Percentiles rank a stretch among this genome's conserved stretches.
Evolutionary conservation across 2,888 invertebrate genomes (phyloP).

Genomic region (Mantis religiosa): DNA sequence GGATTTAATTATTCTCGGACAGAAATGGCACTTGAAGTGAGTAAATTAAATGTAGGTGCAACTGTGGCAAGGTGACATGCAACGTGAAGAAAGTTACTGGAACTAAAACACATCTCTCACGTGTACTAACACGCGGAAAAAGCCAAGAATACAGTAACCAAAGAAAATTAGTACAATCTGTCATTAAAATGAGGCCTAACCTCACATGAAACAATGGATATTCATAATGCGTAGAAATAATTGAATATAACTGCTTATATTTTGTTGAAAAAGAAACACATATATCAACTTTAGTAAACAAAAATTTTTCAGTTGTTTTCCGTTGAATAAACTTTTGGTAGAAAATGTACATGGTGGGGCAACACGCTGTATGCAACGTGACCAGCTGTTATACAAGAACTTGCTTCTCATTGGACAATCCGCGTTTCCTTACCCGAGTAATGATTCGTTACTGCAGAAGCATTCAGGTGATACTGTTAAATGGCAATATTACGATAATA

Average conservation of each 20-base stretch:
- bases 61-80: background rate
- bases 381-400: background rate
- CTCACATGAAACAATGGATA: background rate
- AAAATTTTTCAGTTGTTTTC: background rate
- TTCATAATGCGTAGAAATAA: background rate
- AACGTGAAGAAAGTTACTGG: background rate
- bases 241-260: background rate
- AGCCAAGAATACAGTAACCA: background rate
- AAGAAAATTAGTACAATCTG: background rate
- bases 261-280: background rate
- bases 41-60: background rate
- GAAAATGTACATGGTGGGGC: background rate
- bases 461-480: background rate
- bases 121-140: background rate
- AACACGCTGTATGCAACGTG: conserved; percentile 17
- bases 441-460: background rate
- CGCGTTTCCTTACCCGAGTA: background rate
- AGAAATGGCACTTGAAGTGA: too few species aligned
- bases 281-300: background rate
- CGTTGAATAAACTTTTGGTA: background rate
- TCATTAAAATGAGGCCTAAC: background rate
- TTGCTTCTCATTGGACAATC: background rate
- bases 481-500: background rate
- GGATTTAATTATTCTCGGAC: too few species aligned
- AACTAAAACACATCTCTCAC: background rate